Percentiles rank a stretch among this genome's conserved stretches.
phyloP scores from a whole-genome alignment of 2,113 vertebrate species.

The Geococcyx californianus region DNA sequence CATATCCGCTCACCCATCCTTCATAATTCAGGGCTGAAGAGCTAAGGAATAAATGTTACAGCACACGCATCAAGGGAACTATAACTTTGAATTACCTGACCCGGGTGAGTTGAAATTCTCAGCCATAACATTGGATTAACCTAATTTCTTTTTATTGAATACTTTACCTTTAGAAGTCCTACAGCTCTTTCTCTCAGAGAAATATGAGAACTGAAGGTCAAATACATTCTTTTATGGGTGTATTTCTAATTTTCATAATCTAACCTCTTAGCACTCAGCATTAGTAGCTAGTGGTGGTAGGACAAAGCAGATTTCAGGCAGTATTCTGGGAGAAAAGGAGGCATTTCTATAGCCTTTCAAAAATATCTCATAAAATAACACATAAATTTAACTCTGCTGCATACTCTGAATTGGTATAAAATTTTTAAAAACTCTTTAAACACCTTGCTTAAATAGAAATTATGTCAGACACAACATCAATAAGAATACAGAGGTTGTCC shows the following conservation, averaged over 20 bases:
- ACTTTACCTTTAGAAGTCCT: slow-evolving; percentile 52
- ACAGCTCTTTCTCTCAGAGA: slow-evolving; percentile 20
- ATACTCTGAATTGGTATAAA: neutral
- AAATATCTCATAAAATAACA: slow-evolving; percentile 2
- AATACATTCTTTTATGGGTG: slow-evolving; percentile 44
- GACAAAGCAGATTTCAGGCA: slow-evolving; percentile 40
- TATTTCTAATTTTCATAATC: slow-evolving; percentile 57
- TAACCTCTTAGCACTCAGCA: slow-evolving; percentile 22
- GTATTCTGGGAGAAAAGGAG: neutral
- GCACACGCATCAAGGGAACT: slow-evolving; percentile 41
- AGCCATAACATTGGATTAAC: slow-evolving; percentile 70
- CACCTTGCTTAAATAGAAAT: neutral
- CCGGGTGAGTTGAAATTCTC: slow-evolving; percentile 56
- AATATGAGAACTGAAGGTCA: slow-evolving; percentile 57
- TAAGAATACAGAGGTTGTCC: neutral
- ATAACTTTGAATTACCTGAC: slow-evolving; percentile 59
- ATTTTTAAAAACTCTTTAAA: neutral
- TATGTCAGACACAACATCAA: neutral
- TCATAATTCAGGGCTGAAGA: slow-evolving; percentile 32
- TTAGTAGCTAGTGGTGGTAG: neutral
- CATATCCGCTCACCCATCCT: neutral
- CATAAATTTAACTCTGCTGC: neutral
- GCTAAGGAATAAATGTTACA: slow-evolving; percentile 30
- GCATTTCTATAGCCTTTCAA: neutral
- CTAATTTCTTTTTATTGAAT: slow-evolving; percentile 61